phyloP scores from a whole-genome alignment of 1,140 invertebrate genomes.

The Drosophila watanabei region DNA sequence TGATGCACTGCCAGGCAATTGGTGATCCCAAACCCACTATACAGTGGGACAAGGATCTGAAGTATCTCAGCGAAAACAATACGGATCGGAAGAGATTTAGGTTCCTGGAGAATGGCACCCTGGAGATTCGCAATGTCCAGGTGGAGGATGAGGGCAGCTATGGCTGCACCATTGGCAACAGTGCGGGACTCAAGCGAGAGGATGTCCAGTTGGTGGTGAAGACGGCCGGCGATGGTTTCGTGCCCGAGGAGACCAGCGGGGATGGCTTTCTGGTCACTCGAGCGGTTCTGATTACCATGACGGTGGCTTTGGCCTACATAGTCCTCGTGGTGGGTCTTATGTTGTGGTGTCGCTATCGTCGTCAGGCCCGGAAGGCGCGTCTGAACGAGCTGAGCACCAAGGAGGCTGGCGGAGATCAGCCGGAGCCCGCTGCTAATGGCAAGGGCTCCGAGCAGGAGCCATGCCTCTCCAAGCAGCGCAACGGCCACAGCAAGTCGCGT shows the following conservation, averaged over 20 bases:
- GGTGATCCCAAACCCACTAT: constrained; percentile 95
- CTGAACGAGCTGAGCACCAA: constrained; percentile 70
- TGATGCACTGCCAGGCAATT: constrained; percentile 93
- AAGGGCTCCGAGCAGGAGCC: constrained; percentile 83
- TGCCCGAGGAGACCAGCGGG: constrained; percentile 83
- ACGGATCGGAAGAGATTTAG: constrained; percentile 87
- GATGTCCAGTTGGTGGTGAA: constrained; percentile 93
- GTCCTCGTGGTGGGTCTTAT: constrained; percentile 95
- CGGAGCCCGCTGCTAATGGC: constrained; percentile 70
- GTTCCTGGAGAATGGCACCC: constrained; percentile 93
- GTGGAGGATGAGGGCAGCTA: constrained; percentile 94
- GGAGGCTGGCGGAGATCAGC: constrained; percentile 72
- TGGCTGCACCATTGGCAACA: constrained; percentile 96
- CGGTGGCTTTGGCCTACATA: constrained; percentile 96
- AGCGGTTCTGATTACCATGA: constrained; percentile 95
- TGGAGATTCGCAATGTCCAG: constrained; percentile 92
- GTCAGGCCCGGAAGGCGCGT: constrained; percentile 85
- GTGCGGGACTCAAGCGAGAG: constrained; percentile 93
- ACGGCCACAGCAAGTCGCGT: constrained; percentile 84
- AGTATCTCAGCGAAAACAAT: constrained; percentile 86
- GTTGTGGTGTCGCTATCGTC: constrained; percentile 94
- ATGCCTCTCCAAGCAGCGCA: constrained; percentile 84
- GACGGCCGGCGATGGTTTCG: constrained; percentile 86
- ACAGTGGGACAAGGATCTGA: constrained; percentile 95
- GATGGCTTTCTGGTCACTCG: constrained; percentile 91